Conservation (phyloP, 2,797 vertebrate species). For the Leucoraja ocellata region DNA sequence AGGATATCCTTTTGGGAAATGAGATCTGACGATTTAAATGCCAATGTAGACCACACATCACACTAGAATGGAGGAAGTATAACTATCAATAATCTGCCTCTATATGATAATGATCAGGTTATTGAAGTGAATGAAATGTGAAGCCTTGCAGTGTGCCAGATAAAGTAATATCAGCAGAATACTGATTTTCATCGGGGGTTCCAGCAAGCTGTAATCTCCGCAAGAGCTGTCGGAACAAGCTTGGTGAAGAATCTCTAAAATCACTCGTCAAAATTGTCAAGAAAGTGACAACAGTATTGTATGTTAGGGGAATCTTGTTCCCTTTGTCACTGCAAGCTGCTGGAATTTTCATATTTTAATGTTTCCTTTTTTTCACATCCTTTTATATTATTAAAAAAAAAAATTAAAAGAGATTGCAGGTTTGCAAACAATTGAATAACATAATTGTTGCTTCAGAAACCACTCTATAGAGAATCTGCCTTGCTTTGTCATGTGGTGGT, state of each 20-base stretch:
- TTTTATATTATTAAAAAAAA: background rate
- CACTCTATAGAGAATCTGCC: background rate
- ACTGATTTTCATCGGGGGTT: slow-evolving; percentile 27
- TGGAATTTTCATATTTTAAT: background rate
- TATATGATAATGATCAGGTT: background rate
- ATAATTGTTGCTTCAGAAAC: background rate
- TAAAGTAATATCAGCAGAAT: background rate
- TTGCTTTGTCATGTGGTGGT: background rate
- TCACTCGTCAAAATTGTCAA: background rate
- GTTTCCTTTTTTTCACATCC: background rate
- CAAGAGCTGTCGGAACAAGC: background rate
- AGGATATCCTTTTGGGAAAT: background rate
- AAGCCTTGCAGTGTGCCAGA: background rate
- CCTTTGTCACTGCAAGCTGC: background rate
- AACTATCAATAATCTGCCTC: background rate
- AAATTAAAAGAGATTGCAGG: background rate
- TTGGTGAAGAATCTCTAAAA: background rate
- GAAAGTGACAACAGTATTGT: background rate
- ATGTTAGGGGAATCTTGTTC: background rate
- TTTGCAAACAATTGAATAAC: background rate
- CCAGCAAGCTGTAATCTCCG: background rate
- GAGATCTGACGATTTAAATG: too few species aligned
- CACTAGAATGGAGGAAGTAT: background rate
- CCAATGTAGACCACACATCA: background rate
- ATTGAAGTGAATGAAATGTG: background rate